Evolutionary conservation across 2,113 vertebrate species (phyloP).

Genomic region (Pavo muticus): DNA sequence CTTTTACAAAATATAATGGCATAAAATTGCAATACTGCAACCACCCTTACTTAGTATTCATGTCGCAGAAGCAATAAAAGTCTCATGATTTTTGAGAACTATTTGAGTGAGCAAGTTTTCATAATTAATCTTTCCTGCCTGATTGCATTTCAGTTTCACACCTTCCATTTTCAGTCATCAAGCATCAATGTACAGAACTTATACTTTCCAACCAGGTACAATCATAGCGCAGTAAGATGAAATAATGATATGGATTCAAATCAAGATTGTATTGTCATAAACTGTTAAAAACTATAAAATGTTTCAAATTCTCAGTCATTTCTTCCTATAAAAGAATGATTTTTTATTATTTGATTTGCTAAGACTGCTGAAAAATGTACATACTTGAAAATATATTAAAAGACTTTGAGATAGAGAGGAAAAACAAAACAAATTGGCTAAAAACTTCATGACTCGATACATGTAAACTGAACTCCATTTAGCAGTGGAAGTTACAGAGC

Average conservation of each 20-base stretch:
- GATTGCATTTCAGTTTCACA: slow-evolving; percentile 40
- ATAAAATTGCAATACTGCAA: not conserved
- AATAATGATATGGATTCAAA: not conserved
- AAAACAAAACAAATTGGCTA: not conserved
- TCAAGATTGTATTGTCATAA: slow-evolving; percentile 1
- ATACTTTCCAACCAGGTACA: slow-evolving; percentile 29
- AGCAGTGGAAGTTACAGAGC: not conserved
- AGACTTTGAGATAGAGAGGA: not conserved
- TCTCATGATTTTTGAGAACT: slow-evolving; percentile 21
- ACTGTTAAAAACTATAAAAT: not conserved
- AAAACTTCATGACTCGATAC: not conserved
- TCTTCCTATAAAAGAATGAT: not conserved
- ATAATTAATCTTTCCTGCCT: slow-evolving; percentile 62
- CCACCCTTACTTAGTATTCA: slow-evolving; percentile 36
- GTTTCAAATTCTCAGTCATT: not conserved
- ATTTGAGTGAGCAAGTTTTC: slow-evolving; percentile 27
- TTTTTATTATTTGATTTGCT: slow-evolving; percentile 22
- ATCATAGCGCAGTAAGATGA: slow-evolving; percentile 7
- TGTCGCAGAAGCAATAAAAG: not conserved
- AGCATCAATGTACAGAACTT: not conserved
- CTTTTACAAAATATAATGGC: slow-evolving; percentile 17
- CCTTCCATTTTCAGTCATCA: slow-evolving; percentile 46
- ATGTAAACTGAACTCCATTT: not conserved
- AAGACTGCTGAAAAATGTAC: not conserved
- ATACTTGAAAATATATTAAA: not conserved